Base-by-base conservation (phyloP, 1,140 invertebrate genomes). In the Phymorhynchus buccinoides region DNA sequence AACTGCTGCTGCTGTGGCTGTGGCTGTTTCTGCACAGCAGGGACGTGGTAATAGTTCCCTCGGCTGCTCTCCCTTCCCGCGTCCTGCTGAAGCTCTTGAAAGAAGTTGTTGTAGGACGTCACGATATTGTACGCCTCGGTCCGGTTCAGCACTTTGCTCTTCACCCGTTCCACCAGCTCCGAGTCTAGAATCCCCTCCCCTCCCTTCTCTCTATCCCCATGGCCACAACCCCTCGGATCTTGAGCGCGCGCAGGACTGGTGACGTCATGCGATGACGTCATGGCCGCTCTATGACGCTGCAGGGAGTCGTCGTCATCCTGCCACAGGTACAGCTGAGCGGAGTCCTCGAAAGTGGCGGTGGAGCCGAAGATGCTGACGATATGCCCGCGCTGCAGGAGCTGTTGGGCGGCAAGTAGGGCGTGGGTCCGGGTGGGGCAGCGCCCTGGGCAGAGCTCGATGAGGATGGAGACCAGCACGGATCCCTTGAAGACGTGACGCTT, bases 321-420 rank as follows among this genome's bases (percentile, higher is more conserved):
- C 92, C 92, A 93, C 37, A 88, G 84, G 82, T 91, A 93, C 68
- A 91, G 84, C 42, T 91, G 89, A 27, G 89, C 89, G 62, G 90
- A 91, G 83, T 93, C 92, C 79, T 93, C 90, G 86, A 93, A 93
- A n/a, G n/a, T n/a, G 56, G 84, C 81, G 30, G 75, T 84, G 41
- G 88, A 87, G 68, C 90, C 90, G 80, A 87, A 88, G 37, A 91
- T 88, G 80, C 91, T 91, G 78, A 71, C 83, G 71, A 93, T 88
- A 35, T 89, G 86, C n/a, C 92, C 90, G 35, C 89, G 87, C 9
- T 87, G 86, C 80, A 92, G 90, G 27, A 93, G 89, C 48, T 87
- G 85, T 77, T 87, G 87, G 56, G 89, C 90, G 77, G 91, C 90
- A 66, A 87, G 86, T 56, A 89, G 84, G 9, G 92, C 91, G 66